Evolutionary conservation across 2,797 vertebrate genomes (phyloP), one percentile per base, ranked within the genome.

Genomic region (Lithobates pipiens): DNA sequence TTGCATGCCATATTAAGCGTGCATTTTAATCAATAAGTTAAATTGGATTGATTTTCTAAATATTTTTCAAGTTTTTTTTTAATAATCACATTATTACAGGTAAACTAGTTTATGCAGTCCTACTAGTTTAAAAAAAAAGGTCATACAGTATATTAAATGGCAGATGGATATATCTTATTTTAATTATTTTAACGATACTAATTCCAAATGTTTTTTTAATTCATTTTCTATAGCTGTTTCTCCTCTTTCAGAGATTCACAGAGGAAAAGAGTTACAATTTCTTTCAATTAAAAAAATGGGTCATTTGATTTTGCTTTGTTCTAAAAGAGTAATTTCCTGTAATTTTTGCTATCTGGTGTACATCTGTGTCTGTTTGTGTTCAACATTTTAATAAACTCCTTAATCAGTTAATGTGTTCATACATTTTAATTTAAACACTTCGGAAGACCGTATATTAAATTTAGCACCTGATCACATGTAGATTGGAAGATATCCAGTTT

Each of bases 401-500:
- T 82, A 69, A 77, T 86, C 63, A 76, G 73, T 76, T 89, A 89
- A 86, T 90, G 80, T 77, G 63, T 88, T 89, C 44, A 72, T 90
- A 42, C 91, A 89, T 92, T 93, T 92, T 91, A 90, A 92, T 92
- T 91, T 88, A 88, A 88, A 88, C 92, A 91, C 76, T 91, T 76
- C 70, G 88, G 89, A 91, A 80, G 88, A 88, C 88, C 91, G 87
- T 89, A 83, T 86, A 90, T 94, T 92, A 91, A 87, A 90, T 91
- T 91, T 86, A 88, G 84, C 89, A 94, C 89, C 90, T 93, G 92
- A 92, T 93, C 89, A 80, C 77, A 87, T 88, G 89, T 77, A 5
- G 87, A 34, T 89, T 94, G 92, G 91, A 93, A 91, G 69, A 75
- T 91, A 90, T 92, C 91, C 91, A 93, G 89, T 90, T 75, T 90